Percentiles rank a stretch among this genome's conserved stretches.
Conservation (phyloP, 2,797 vertebrate genomes). For the Morus bassanus region DNA sequence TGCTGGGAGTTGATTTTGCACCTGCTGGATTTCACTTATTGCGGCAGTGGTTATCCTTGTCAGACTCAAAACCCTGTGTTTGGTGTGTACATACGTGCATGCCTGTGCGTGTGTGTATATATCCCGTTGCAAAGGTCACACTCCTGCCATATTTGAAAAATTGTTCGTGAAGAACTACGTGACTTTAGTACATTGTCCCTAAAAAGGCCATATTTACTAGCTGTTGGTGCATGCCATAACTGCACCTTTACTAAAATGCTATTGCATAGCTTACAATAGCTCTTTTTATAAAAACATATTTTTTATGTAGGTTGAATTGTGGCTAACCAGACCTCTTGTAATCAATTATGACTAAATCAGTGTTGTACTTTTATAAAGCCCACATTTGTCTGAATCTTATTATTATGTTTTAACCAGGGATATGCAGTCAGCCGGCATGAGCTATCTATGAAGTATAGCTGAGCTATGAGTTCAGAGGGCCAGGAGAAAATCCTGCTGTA, state of each 20-base stretch:
- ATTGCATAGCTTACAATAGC: background rate
- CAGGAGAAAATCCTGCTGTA: background rate
- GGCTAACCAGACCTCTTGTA: background rate
- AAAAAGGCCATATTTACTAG: background rate
- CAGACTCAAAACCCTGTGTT: background rate
- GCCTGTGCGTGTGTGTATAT: background rate
- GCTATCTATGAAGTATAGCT: background rate
- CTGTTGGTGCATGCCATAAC: background rate
- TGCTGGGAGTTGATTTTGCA: background rate
- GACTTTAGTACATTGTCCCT: background rate
- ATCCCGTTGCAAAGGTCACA: background rate
- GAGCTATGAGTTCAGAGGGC: background rate
- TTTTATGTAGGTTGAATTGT: background rate
- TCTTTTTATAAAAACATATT: background rate
- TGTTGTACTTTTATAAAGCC: background rate
- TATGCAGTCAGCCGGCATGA: background rate
- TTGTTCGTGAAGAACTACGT: background rate
- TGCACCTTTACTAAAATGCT: background rate
- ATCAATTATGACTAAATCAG: background rate
- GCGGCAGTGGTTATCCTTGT: background rate
- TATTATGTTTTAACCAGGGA: background rate
- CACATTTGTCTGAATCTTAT: background rate
- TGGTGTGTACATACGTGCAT: background rate
- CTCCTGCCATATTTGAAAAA: background rate
- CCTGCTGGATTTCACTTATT: background rate